These are phyloP conservation scores for Fragum whitleyi DNA, from an alignment of 2,888 invertebrate species.

Conservation along the genomic window DNA sequence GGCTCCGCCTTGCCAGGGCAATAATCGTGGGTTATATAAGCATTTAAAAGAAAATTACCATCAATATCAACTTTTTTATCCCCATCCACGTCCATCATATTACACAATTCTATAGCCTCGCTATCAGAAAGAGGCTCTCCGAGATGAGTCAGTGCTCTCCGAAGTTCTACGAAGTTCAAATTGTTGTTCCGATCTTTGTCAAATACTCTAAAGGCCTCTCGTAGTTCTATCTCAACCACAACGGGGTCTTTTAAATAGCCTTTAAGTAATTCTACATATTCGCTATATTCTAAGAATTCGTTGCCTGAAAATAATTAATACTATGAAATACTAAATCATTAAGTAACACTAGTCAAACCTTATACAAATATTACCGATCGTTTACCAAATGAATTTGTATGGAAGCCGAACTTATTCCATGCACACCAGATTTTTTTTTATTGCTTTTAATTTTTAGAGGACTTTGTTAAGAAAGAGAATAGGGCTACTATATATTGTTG, in stretches of 20 bases:
- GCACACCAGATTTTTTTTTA: too few species aligned
- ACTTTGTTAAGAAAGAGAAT: too few species aligned
- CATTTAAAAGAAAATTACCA: constrained; percentile 46
- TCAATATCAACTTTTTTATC: constrained; percentile 58
- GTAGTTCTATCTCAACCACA: constrained; percentile 59
- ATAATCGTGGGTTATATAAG: too few species aligned
- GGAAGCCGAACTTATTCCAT: too few species aligned
- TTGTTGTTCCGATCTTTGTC: constrained; percentile 49
- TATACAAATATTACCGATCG: too few species aligned
- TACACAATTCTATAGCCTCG: constrained; percentile 53
- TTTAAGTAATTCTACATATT: constrained; percentile 55
- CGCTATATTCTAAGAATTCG: constrained; percentile 46
- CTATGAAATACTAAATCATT: constrained; percentile 11
- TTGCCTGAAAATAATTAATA: constrained; percentile 46
- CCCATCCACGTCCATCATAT: constrained; percentile 53
- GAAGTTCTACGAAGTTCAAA: constrained; percentile 55
- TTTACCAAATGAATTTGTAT: too few species aligned
- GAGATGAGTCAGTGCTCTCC: constrained; percentile 45
- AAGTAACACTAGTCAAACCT: neutral
- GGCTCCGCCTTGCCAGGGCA: too few species aligned
- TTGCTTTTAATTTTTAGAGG: too few species aligned
- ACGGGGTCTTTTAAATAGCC: constrained; percentile 41
- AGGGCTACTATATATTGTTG: too few species aligned
- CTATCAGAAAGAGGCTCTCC: constrained; percentile 57
- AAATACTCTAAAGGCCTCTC: constrained; percentile 61